phyloP scores from a whole-genome alignment of 2,888 invertebrate species.

The Sphecodes monilicornis region DNA sequence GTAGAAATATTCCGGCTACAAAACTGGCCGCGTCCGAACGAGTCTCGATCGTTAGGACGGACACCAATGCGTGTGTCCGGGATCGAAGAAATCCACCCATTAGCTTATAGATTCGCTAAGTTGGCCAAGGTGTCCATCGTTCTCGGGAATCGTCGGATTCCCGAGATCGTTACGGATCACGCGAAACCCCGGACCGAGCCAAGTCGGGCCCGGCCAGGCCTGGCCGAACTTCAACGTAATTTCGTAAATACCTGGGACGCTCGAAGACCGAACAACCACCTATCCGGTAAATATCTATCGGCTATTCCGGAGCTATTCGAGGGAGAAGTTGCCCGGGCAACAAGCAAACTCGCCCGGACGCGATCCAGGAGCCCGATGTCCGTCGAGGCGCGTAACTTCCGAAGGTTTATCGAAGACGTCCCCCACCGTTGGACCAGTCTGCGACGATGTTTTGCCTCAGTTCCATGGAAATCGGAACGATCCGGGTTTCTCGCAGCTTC shows the following conservation, averaged over 20 bases:
- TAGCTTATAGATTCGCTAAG: conserved; percentile 19
- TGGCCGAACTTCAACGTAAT: conserved; percentile 43
- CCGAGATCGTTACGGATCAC: conserved; percentile 49
- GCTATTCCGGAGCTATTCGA: conserved; percentile 42
- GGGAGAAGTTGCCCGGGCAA: conserved; percentile 47
- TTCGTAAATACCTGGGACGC: conserved; percentile 55
- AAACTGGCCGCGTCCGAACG: background rate
- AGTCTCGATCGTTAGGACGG: background rate
- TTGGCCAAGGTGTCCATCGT: conserved; percentile 12
- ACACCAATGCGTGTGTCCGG: background rate
- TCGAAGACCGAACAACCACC: conserved; percentile 30
- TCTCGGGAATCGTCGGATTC: conserved; percentile 36
- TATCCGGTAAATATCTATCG: conserved; percentile 54
- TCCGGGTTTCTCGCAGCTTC: background rate
- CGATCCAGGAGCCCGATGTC: conserved; percentile 23
- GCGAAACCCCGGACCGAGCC: conserved; percentile 20
- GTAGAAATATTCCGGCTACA: background rate
- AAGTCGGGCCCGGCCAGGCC: background rate
- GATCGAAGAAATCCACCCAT: background rate
- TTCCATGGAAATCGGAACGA: background rate
- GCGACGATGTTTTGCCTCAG: conserved; percentile 13
- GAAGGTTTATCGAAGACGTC: conserved; percentile 47
- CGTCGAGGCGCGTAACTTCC: conserved; percentile 39
- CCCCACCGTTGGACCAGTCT: background rate
- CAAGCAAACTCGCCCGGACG: conserved; percentile 27